These are phyloP conservation scores for Platichthys stellatus DNA, from an alignment of 2,113 vertebrate genomes.

Conservation along the genomic window DNA sequence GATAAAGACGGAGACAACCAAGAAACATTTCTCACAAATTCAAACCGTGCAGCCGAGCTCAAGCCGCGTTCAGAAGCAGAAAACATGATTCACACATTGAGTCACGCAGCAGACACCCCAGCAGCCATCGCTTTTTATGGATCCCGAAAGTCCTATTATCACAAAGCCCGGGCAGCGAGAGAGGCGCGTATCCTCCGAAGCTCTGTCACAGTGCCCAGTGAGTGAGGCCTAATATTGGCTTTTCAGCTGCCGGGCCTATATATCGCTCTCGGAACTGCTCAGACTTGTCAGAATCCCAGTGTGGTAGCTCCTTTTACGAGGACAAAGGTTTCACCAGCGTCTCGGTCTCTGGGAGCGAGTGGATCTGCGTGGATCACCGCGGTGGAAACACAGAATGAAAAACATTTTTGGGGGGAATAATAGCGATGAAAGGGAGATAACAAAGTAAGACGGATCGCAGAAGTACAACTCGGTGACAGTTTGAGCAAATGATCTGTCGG, in stretches of 20 bases:
- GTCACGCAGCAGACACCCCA: constrained; percentile 55
- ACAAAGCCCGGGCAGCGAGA: constrained; percentile 41
- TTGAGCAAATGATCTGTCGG: constrained; percentile 19
- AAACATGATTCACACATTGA: constrained; percentile 72
- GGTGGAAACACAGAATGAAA: constrained; percentile 19
- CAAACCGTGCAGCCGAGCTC: constrained; percentile 27
- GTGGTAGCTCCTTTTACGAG: constrained; percentile 13
- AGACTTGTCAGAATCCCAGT: constrained; percentile 57
- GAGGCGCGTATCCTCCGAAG: constrained; percentile 41
- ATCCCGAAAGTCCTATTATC: constrained; percentile 71
- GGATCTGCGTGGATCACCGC: not conserved
- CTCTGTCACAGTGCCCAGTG: constrained; percentile 43
- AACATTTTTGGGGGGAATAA: not conserved
- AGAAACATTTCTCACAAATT: constrained; percentile 42
- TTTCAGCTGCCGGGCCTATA: constrained; percentile 18
- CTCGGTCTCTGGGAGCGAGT: not conserved
- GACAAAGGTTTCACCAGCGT: constrained; percentile 18
- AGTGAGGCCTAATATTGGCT: constrained; percentile 37
- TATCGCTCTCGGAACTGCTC: constrained; percentile 45
- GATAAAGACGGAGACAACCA: constrained; percentile 35
- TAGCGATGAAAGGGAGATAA: constrained; percentile 31
- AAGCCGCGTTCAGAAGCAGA: constrained; percentile 63
- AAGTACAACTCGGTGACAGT: constrained; percentile 8
- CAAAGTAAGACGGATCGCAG: constrained; percentile 15
- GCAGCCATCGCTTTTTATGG: constrained; percentile 67